Conservation (phyloP, 92 coral and sea anemone genomes). For the Montipora capitata region DNA sequence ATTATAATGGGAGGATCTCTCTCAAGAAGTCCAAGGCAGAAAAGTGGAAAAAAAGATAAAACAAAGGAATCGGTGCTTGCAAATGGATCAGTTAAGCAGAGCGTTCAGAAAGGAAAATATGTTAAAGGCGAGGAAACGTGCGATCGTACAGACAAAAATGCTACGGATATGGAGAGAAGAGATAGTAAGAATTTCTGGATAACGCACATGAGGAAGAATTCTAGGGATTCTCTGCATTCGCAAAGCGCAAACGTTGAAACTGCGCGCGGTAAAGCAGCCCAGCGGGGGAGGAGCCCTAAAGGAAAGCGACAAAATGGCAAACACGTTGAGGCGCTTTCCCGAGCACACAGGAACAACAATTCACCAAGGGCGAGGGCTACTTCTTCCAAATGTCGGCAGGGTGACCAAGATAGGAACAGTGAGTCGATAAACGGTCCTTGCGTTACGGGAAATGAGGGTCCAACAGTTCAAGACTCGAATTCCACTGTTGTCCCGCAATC, state of each 20-base stretch:
- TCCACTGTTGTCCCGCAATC: slow-evolving; percentile 79
- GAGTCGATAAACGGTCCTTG: slow-evolving; percentile 9
- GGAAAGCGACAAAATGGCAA: slow-evolving; percentile 51
- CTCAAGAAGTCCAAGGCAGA: slow-evolving; percentile 49
- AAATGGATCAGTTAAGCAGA: slow-evolving; percentile 4
- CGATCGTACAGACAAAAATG: neutral
- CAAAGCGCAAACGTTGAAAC: slow-evolving; percentile 9
- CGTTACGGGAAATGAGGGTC: slow-evolving; percentile 22
- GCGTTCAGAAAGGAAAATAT: neutral
- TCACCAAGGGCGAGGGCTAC: neutral
- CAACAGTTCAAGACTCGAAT: slow-evolving; percentile 49
- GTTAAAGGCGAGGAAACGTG: neutral
- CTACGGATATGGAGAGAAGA: slow-evolving; percentile 58
- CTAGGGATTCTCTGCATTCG: slow-evolving; percentile 40
- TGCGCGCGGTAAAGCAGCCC: neutral
- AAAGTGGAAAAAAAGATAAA: slow-evolving; percentile 24
- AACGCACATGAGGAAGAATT: slow-evolving; percentile 70
- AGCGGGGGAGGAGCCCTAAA: slow-evolving; percentile 20
- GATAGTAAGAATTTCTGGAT: slow-evolving; percentile 88
- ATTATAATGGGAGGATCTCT: slow-evolving; percentile 44
- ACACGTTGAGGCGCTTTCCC: slow-evolving; percentile 14
- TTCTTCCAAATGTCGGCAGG: neutral
- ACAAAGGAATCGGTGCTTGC: neutral
- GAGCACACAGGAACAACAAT: slow-evolving; percentile 27
- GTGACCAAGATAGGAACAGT: neutral